Base-by-base conservation (phyloP, 1,140 invertebrate genomes). In the Bombus sibiricus region DNA sequence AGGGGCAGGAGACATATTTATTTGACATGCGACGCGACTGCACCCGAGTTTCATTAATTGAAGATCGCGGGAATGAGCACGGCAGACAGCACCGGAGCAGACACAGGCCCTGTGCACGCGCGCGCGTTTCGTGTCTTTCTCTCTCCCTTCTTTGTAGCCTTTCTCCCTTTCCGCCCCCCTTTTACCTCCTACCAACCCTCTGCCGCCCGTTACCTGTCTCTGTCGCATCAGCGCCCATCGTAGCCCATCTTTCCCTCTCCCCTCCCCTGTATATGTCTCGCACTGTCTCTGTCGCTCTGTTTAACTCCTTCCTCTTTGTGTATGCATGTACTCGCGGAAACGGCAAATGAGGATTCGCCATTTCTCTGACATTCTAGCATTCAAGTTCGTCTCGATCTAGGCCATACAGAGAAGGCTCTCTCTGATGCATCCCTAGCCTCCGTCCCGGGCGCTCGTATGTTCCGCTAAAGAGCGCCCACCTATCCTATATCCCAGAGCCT, bases 11-110 rank as follows among this genome's bases (percentile, higher is more conserved):
- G 94, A 95, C 94, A 95, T 95, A 95, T 95, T 95, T 95, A 95
- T 95, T 95, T 95, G 94, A 95, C 94, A 93, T 95, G 95, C 94
- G 94, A 95, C 94, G 94, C 94, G 94, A 95, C 94, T 95, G 94
- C 94, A 95, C 90, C 94, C 93, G 94, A 95, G 94, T 95, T 95
- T 95, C 95, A 95, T 95, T 95, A 95, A 95, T 95, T 95, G 94
- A 95, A 95, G 95, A 95, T 95, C 95, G 94, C 94, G 93, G 91
- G 92, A 95, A 95, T 94, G 94, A 95, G 92, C 93, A 91, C 92
- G 93, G 88, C 93, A 94, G 94, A 94, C 94, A 94, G 93, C 92
- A 86, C 90, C 89, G 92, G 77, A 93, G 92, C 92, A 94, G 92
- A 90, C 92, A 91, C 88, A 90, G 87, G 71, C 64, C 87, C 68